These are phyloP conservation scores for Drymodes brunneopygia DNA, from an alignment of 2,113 vertebrate species.

Conservation along the genomic window DNA sequence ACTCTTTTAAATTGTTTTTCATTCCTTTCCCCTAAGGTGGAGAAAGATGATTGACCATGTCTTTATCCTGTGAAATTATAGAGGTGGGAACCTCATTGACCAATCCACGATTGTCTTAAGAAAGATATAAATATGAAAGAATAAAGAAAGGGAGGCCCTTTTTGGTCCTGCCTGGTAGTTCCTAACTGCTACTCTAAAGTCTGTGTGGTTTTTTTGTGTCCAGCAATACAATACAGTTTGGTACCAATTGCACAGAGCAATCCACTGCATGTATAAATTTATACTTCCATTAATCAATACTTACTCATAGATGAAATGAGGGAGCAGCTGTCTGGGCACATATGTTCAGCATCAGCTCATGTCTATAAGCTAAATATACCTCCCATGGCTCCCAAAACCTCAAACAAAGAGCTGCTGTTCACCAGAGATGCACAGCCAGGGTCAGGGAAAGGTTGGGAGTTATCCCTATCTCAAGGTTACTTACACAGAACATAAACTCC, in stretches of 20 bases:
- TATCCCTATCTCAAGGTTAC: slow-evolving; percentile 67
- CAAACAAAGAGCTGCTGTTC: slow-evolving; percentile 68
- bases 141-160: too few relatives aligned
- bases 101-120: too few relatives aligned
- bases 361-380: slow-evolving; percentile 27
- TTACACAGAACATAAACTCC: slow-evolving; percentile 43
- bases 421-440: slow-evolving; percentile 47
- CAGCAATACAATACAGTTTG: too few relatives aligned
- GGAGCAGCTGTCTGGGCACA: slow-evolving; percentile 16
- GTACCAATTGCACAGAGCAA: not conserved
- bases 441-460: slow-evolving; percentile 54
- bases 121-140: too few relatives aligned
- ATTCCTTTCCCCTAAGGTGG: too few relatives aligned
- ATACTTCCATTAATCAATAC: slow-evolving; percentile 17
- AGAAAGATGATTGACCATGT: too few relatives aligned
- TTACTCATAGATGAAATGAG: not conserved
- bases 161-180: too few relatives aligned
- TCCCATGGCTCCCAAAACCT: slow-evolving; percentile 41
- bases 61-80: too few relatives aligned
- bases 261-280: not conserved
- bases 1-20: too few relatives aligned
- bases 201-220: too few relatives aligned
- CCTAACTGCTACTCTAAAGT: too few relatives aligned
- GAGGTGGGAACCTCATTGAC: too few relatives aligned
- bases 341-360: slow-evolving; percentile 35